Evolutionary conservation across 1,140 invertebrate species (phyloP).

Genomic region (Aphelinus atriplicis): DNA sequence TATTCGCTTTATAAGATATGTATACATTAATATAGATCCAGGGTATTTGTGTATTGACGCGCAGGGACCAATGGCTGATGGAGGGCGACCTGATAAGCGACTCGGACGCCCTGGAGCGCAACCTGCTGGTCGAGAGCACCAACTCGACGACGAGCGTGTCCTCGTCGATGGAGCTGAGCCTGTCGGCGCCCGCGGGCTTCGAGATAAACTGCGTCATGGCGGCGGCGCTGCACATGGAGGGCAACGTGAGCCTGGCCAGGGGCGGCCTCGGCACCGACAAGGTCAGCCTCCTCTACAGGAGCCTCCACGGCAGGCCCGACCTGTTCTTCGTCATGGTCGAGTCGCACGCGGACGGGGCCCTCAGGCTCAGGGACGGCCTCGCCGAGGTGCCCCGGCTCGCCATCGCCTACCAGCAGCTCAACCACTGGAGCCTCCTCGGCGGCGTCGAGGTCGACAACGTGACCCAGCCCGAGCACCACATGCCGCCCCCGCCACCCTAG

Average conservation of each 20-base stretch:
- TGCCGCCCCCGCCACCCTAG: too few species aligned
- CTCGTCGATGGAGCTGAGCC: neutral
- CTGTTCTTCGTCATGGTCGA: slow-evolving; percentile 34
- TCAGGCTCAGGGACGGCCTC: neutral
- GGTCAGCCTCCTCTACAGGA: slow-evolving; percentile 26
- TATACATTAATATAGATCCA: too few species aligned
- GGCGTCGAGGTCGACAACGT: too few species aligned
- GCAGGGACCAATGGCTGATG: slow-evolving; percentile 43
- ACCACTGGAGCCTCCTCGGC: too few species aligned
- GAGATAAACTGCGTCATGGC: slow-evolving; percentile 40
- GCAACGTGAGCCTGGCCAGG: slow-evolving; percentile 32
- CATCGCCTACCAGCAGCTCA: neutral
- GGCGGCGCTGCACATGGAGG: slow-evolving; percentile 35
- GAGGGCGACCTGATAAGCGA: slow-evolving; percentile 34
- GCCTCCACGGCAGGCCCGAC: slow-evolving; percentile 7
- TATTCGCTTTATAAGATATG: too few species aligned
- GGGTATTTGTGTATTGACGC: too few species aligned
- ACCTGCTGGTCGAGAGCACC: slow-evolving; percentile 28
- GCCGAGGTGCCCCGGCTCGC: neutral
- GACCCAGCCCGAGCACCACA: too few species aligned
- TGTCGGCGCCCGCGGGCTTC: neutral
- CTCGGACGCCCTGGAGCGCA: neutral
- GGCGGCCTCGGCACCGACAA: slow-evolving; percentile 25
- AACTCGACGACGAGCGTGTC: slow-evolving; percentile 31
- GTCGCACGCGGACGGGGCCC: neutral